phyloP scores from a whole-genome alignment of 2,113 vertebrate genomes.

The Ptilonorhynchus violaceus region DNA sequence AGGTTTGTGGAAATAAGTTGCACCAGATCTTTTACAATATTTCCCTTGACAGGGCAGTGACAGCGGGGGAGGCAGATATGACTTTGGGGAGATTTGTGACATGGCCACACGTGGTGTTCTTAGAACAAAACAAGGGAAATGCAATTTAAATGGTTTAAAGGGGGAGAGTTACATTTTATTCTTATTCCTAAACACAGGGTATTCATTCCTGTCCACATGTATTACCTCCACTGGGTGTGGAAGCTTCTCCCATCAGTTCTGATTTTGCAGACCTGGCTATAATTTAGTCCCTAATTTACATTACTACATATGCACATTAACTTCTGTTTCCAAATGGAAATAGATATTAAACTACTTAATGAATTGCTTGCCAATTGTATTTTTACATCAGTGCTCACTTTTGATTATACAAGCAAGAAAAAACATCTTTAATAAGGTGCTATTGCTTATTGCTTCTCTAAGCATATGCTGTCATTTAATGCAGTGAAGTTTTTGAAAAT shows the following conservation, averaged over 20 bases:
- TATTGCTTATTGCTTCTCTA: not conserved
- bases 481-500: not conserved
- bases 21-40: not conserved
- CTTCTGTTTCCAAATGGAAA: not conserved
- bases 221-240: not conserved
- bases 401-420: not conserved
- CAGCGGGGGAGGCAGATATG: not conserved
- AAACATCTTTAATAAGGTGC: not conserved
- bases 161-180: not conserved
- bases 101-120: not conserved
- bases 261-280: not conserved
- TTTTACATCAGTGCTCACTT: not conserved
- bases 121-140: not conserved
- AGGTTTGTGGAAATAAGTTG: not conserved
- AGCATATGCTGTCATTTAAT: not conserved
- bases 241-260: not conserved
- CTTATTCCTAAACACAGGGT: not conserved
- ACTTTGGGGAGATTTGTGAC: not conserved
- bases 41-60: not conserved
- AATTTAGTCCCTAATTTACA: not conserved
- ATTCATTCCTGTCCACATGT: not conserved
- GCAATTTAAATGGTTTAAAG: not conserved
- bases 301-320: rapidly evolving
- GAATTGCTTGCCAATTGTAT: not conserved
- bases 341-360: not conserved